Conservation (phyloP, 2,113 vertebrate species). For the Tiliqua scincoides region DNA sequence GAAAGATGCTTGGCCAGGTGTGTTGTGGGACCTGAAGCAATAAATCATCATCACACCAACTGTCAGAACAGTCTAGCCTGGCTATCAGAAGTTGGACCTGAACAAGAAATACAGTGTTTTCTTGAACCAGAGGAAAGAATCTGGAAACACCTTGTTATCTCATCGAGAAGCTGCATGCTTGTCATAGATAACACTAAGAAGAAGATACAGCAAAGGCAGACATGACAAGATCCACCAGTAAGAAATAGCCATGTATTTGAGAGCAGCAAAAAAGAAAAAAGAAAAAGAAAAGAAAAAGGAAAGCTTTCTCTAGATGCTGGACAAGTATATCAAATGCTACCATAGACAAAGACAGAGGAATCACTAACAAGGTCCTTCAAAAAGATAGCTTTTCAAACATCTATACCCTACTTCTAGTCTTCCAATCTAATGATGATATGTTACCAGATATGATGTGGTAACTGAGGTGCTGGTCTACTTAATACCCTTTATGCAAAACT, state of each 20-base stretch:
- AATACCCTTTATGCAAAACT: not conserved
- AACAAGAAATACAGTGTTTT: not conserved
- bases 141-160: slow-evolving; percentile 13
- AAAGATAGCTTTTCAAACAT: not conserved
- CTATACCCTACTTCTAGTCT: not conserved
- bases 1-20: not conserved
- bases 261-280: not conserved
- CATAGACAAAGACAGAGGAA: not conserved
- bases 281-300: not conserved
- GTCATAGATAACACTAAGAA: slow-evolving; percentile 18
- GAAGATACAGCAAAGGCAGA: slow-evolving; percentile 6
- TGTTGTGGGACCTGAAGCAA: not conserved
- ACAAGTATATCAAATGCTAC: not conserved
- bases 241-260: slow-evolving; percentile 12
- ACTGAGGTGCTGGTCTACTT: not conserved
- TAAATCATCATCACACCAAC: slow-evolving; percentile 19
- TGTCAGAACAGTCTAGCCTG: slow-evolving; percentile 25
- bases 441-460: not conserved
- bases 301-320: not conserved
- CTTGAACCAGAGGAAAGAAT: slow-evolving; percentile 5
- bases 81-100: slow-evolving; percentile 20
- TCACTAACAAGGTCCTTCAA: not conserved
- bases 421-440: not conserved
- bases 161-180: slow-evolving; percentile 9
- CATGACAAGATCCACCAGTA: slow-evolving; percentile 19